Percentiles rank a stretch among this genome's conserved stretches.
phyloP scores from a whole-genome alignment of 2,888 invertebrate genomes.

The Perdita meconis region DNA sequence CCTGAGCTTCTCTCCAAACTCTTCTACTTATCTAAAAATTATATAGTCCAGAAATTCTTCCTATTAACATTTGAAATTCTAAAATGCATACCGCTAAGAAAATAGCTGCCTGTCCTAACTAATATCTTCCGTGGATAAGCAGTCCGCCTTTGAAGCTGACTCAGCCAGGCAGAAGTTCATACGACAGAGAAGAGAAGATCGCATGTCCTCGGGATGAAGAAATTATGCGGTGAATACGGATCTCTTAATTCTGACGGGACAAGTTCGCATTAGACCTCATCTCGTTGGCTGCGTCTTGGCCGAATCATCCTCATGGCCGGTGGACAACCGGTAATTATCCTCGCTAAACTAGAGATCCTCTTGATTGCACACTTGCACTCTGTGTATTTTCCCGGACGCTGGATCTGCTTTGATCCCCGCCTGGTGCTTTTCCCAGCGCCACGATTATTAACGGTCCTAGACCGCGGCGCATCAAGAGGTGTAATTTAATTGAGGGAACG shows the following conservation, averaged over 20 bases:
- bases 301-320: slow-evolving; percentile 54
- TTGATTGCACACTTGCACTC: slow-evolving; percentile 77
- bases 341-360: slow-evolving; percentile 82
- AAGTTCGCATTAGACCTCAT: slow-evolving; percentile 65
- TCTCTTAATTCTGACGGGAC: slow-evolving; percentile 82
- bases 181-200: background rate
- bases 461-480: slow-evolving; percentile 4
- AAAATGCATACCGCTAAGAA: background rate
- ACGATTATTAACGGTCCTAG: slow-evolving; percentile 19
- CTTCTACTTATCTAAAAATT: no score
- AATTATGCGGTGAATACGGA: slow-evolving; percentile 78
- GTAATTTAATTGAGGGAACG: slow-evolving; percentile 29
- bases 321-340: slow-evolving; percentile 82
- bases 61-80: background rate
- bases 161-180: slow-evolving; percentile 1
- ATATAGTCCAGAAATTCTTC: no score
- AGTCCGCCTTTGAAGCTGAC: background rate
- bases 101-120: background rate
- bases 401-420: slow-evolving; percentile 54
- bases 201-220: slow-evolving; percentile 77
- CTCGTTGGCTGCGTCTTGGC: slow-evolving; percentile 45
- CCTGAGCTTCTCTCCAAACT: no score
- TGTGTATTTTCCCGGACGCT: slow-evolving; percentile 75
- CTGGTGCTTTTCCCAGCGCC: slow-evolving; percentile 39
- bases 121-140: background rate